These are phyloP conservation scores for Peromyscus polionotus DNA, from an alignment of 2,113 vertebrate species.

Conservation along the genomic window DNA sequence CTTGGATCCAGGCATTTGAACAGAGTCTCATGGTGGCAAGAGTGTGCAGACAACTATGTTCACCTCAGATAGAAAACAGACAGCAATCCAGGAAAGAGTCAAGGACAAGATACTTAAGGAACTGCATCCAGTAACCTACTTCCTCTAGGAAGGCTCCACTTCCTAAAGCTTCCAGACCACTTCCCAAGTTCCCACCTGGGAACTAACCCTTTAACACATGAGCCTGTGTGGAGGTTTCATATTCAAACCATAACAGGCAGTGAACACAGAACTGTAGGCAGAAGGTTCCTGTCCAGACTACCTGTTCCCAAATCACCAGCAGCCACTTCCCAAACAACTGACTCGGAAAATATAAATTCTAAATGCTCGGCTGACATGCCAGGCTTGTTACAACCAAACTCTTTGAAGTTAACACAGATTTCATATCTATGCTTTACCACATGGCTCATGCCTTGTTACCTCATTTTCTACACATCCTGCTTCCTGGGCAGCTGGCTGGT, in stretches of 20 bases:
- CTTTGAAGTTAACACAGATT: not conserved
- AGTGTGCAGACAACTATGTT: not conserved
- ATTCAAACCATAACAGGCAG: not conserved
- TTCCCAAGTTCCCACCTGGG: not conserved
- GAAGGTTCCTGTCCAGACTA: not conserved
- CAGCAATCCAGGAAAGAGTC: not conserved
- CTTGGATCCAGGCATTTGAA: not conserved
- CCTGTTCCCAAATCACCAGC: not conserved
- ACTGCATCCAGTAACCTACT: not conserved
- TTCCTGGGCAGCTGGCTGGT: not conserved
- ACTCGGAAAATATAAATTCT: not conserved
- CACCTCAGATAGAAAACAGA: not conserved
- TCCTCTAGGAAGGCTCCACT: not conserved
- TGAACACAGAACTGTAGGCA: slow-evolving; percentile 6
- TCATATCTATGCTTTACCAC: not conserved
- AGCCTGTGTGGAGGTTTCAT: not conserved
- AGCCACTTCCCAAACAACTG: not conserved
- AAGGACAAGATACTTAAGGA: not conserved
- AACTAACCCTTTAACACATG: not conserved
- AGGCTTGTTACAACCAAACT: not conserved
- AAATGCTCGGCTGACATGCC: not conserved
- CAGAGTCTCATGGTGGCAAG: not conserved
- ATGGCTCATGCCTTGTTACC: not conserved
- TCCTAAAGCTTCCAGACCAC: not conserved
- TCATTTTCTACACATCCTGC: not conserved